phyloP scores from a whole-genome alignment of 2,113 vertebrate genomes.

The Paradisaea rubra region DNA sequence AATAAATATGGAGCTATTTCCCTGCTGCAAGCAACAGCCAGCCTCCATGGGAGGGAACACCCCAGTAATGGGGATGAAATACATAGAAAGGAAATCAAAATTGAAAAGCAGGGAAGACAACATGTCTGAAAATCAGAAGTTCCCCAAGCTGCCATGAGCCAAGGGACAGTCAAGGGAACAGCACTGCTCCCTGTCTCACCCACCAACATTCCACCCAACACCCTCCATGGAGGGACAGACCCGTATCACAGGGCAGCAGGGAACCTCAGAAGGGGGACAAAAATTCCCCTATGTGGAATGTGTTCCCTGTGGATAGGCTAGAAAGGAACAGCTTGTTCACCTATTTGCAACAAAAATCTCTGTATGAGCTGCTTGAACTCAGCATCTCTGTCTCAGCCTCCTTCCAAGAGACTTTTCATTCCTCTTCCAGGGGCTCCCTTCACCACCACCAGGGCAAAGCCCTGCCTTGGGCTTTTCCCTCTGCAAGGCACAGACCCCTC shows the following conservation, averaged over 20 bases:
- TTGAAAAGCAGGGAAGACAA: neutral
- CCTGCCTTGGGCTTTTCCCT: neutral
- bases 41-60: neutral
- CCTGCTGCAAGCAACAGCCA: neutral
- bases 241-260: neutral
- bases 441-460: neutral
- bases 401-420: neutral
- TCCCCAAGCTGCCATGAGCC: neutral
- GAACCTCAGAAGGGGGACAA: neutral
- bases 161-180: neutral
- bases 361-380: neutral
- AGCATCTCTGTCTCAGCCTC: neutral
- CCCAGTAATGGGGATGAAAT: neutral
- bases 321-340: neutral
- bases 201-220: neutral
- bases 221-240: neutral
- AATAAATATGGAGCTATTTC: neutral
- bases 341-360: neutral
- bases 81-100: rapidly evolving
- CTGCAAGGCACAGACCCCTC: neutral
- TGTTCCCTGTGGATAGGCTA: neutral
- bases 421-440: neutral
- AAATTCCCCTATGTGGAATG: neutral
- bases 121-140: neutral
- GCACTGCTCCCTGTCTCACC: neutral